Conservation (phyloP, 2,113 vertebrate species). For the Melanocharis versteri region DNA sequence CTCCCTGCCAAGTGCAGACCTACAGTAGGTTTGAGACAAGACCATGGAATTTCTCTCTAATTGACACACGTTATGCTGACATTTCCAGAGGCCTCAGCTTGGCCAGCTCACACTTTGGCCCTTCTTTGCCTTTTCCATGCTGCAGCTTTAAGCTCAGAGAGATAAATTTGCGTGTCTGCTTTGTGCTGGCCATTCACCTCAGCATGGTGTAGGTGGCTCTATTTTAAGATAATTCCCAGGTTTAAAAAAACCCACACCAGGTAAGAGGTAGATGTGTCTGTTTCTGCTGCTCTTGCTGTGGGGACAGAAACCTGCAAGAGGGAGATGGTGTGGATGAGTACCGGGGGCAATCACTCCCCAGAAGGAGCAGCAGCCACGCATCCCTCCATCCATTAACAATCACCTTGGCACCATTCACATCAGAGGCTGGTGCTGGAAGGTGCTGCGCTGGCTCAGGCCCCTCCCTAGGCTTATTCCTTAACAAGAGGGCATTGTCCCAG, state of each 20-base stretch:
- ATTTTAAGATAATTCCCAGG: not conserved
- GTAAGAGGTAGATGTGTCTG: not conserved
- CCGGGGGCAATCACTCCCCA: not conserved
- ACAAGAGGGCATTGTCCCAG: slow-evolving; percentile 28
- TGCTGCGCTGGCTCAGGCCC: not conserved
- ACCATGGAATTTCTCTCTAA: not conserved
- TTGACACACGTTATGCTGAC: not conserved
- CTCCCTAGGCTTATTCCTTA: not conserved
- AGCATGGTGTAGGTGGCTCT: not conserved
- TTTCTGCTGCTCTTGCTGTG: not conserved
- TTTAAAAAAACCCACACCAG: not conserved
- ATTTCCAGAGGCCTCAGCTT: not conserved
- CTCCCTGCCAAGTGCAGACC: not conserved
- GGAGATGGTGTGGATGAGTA: not conserved
- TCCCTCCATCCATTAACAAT: not conserved
- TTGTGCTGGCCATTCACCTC: not conserved
- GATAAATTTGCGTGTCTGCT: not conserved
- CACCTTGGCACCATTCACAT: not conserved
- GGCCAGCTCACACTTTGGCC: not conserved
- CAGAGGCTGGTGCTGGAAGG: not conserved
- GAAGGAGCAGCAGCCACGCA: not conserved
- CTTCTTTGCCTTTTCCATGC: not conserved
- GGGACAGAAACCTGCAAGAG: not conserved
- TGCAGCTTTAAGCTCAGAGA: not conserved
- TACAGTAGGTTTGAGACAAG: not conserved